Evolutionary conservation across 2,888 invertebrate species (phyloP).

Genomic region (Catocala nupta): DNA sequence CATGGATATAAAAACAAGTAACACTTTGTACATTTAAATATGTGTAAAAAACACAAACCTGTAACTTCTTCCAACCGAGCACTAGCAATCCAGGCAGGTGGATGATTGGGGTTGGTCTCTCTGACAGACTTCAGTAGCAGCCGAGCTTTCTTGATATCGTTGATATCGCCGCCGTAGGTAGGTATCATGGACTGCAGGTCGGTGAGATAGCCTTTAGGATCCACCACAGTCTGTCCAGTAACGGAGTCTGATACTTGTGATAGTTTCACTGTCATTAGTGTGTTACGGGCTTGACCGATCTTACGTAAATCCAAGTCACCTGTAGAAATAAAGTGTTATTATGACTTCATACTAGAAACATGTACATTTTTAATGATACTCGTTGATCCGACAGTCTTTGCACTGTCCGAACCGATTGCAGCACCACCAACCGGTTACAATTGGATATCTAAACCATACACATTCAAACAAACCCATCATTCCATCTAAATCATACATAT

Average conservation of each 20-base stretch:
- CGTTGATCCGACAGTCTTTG: too few relatives aligned
- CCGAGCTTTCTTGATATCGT: slow-evolving; percentile 99
- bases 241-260: slow-evolving; percentile 99
- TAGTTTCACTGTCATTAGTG: slow-evolving; percentile 99
- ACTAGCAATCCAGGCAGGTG: slow-evolving; percentile 99
- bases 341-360: too few relatives aligned
- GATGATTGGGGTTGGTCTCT: slow-evolving; percentile 99
- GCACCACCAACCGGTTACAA: too few relatives aligned
- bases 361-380: too few relatives aligned
- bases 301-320: slow-evolving; percentile 98
- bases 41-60: slow-evolving; percentile 87
- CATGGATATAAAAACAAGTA: background rate
- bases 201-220: slow-evolving; percentile 99
- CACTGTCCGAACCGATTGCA: too few relatives aligned
- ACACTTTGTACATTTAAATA: slow-evolving; percentile 40
- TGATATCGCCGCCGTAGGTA: slow-evolving; percentile 98
- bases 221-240: slow-evolving; percentile 99
- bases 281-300: slow-evolving; percentile 99
- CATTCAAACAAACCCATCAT: too few relatives aligned
- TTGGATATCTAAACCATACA: too few relatives aligned
- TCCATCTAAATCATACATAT: too few relatives aligned
- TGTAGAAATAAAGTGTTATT: slow-evolving; percentile 39
- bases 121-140: slow-evolving; percentile 97
- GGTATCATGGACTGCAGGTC: slow-evolving; percentile 99
- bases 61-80: slow-evolving; percentile 99